Conservation (phyloP, 2,113 vertebrate genomes). For the Muscicapa adusta region DNA sequence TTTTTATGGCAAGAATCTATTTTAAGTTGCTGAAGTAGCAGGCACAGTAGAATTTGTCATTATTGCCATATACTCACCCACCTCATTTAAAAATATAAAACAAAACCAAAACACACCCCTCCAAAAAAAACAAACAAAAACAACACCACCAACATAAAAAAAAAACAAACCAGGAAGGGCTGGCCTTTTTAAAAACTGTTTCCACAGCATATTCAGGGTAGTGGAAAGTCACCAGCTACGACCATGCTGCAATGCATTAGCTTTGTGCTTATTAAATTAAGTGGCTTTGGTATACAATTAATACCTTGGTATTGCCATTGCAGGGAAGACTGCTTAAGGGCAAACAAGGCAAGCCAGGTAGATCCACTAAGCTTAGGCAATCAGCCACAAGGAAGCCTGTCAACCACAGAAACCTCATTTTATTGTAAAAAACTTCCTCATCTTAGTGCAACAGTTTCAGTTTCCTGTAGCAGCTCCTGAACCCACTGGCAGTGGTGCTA, state of each 20-base stretch:
- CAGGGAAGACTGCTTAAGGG: constrained; percentile 41
- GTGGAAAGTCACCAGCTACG: constrained; percentile 1
- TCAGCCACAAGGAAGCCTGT: constrained; percentile 38
- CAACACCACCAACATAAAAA: neutral
- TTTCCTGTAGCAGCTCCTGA: neutral
- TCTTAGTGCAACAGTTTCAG: neutral
- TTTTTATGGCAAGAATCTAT: neutral
- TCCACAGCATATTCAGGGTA: neutral
- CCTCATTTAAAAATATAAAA: neutral
- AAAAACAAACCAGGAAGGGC: neutral
- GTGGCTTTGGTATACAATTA: constrained; percentile 58
- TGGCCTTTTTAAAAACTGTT: neutral
- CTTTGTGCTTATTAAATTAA: constrained; percentile 45
- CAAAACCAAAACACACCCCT: no score
- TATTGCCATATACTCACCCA: neutral
- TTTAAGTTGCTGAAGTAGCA: constrained; percentile 26
- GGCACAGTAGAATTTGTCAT: neutral
- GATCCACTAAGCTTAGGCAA: constrained; percentile 35
- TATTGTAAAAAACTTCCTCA: constrained; percentile 46
- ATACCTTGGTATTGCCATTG: constrained; percentile 7
- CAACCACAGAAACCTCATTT: constrained; percentile 60
- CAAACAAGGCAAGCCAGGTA: constrained; percentile 13
- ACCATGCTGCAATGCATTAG: neutral
- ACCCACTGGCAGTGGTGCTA: neutral
- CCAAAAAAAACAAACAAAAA: neutral